Conservation (phyloP, 1,140 invertebrate genomes). For the Heliconius eleuchia region DNA sequence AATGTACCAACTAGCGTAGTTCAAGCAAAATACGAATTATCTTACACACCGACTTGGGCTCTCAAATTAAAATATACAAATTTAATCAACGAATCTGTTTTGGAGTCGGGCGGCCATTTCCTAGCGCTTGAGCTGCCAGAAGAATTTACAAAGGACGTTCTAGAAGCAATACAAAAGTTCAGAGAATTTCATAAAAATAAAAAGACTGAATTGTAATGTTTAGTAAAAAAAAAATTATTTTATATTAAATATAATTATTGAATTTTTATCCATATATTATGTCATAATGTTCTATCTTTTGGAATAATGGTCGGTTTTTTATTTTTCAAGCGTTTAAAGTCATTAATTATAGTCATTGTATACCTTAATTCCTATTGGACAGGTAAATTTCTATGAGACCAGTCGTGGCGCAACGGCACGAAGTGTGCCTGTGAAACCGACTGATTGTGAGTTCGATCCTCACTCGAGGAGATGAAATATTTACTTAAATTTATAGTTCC, state of each 20-base stretch:
- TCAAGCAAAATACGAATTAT: constrained; percentile 82
- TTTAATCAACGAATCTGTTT: constrained; percentile 79
- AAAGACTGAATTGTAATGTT: constrained; percentile 15
- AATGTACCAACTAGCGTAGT: constrained; percentile 82
- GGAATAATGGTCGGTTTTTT: no score
- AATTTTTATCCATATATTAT: no score
- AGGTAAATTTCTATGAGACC: no score
- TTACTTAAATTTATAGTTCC: no score
- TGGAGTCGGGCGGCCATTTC: constrained; percentile 88
- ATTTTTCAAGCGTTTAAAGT: no score
- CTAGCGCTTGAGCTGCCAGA: constrained; percentile 87
- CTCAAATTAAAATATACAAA: constrained; percentile 79
- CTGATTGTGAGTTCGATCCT: no score
- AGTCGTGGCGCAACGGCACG: no score
- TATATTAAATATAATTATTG: neutral
- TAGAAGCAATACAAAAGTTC: constrained; percentile 51
- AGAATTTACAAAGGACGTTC: constrained; percentile 83
- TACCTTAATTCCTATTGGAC: no score
- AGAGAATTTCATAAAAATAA: constrained; percentile 51
- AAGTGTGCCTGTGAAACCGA: no score
- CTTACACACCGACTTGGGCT: constrained; percentile 75
- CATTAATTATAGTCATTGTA: no score
- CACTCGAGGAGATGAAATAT: no score
- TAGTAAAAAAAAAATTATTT: neutral
- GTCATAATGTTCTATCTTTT: no score